A percentile compares a stretch with the other conserved stretches of the same genome.
Evolutionary conservation across 2,888 invertebrate genomes (phyloP).

Genomic region (Troides aeacus): DNA sequence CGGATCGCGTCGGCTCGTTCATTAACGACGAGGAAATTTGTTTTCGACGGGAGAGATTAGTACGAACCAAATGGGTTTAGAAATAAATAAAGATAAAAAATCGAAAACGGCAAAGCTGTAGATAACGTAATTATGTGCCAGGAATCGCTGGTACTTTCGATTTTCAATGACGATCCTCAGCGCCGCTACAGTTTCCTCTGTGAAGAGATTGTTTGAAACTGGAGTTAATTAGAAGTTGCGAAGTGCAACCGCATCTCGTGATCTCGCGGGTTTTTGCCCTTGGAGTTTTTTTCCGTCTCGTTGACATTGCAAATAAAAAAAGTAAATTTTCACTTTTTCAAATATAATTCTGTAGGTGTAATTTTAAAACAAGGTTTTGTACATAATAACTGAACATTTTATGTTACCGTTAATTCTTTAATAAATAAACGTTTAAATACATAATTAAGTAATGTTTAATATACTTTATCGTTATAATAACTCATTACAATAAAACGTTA

Average conservation of each 20-base stretch:
- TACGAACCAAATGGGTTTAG: not conserved
- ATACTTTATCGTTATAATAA: too few species aligned
- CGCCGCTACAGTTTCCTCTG: conserved; percentile 28
- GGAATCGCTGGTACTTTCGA: conserved; percentile 16
- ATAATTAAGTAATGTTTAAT: too few species aligned
- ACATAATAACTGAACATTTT: too few species aligned
- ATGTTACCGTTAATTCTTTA: too few species aligned
- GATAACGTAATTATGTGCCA: conserved; percentile 19
- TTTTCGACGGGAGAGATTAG: conserved; percentile 32
- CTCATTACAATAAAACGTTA: too few species aligned
- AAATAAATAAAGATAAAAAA: conserved; percentile 17
- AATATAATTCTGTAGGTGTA: not conserved
- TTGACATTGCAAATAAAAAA: not conserved
- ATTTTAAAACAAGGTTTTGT: too few species aligned
- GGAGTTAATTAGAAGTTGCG: conserved; percentile 53
- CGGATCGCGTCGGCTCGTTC: conserved; percentile 33
- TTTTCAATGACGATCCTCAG: conserved; percentile 18
- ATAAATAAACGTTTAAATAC: too few species aligned
- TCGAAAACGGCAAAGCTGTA: conserved; percentile 2
- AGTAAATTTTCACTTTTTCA: not conserved
- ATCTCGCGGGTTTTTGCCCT: conserved; percentile 26
- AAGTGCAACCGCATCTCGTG: conserved; percentile 38
- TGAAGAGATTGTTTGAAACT: conserved; percentile 42
- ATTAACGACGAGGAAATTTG: conserved; percentile 35
- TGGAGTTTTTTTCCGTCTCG: conserved; percentile 30